Conservation (phyloP, 2,888 invertebrate genomes). For the Nephrotoma guestfalica region DNA sequence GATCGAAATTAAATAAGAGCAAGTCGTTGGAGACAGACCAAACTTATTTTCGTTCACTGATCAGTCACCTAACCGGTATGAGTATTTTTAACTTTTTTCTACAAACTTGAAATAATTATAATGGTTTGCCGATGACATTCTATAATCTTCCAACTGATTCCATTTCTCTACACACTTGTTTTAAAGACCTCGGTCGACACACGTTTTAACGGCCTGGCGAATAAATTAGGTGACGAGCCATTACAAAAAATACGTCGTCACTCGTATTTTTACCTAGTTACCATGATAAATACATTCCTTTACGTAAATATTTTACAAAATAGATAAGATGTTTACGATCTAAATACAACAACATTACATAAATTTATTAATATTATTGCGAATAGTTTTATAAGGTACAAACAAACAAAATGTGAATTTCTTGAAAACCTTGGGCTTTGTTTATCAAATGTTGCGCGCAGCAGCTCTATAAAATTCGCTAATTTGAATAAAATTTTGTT, state of each 20-base stretch:
- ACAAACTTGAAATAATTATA: too few relatives aligned
- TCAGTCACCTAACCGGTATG: too few relatives aligned
- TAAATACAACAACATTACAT: neutral
- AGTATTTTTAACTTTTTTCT: too few relatives aligned
- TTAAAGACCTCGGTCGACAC: neutral
- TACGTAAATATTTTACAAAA: neutral
- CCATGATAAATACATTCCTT: neutral
- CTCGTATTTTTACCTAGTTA: neutral
- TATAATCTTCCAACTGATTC: too few relatives aligned
- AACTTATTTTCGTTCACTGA: too few relatives aligned
- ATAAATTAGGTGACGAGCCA: neutral
- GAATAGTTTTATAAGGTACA: neutral
- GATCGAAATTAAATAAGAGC: too few relatives aligned
- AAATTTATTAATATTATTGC: neutral
- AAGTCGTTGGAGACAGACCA: too few relatives aligned
- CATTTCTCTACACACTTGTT: too few relatives aligned
- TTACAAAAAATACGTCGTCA: neutral
- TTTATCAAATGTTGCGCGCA: neutral
- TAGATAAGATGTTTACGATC: neutral
- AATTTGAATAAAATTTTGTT: neutral
- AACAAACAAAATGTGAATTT: neutral
- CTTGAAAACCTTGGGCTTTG: constrained; percentile 1
- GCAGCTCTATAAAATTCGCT: neutral
- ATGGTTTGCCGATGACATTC: too few relatives aligned
- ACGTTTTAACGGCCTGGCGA: neutral